Evolutionary conservation across 2,113 vertebrate genomes (phyloP), one percentile per base, ranked within the genome.

Genomic region (Phylloscopus trochiloides): DNA sequence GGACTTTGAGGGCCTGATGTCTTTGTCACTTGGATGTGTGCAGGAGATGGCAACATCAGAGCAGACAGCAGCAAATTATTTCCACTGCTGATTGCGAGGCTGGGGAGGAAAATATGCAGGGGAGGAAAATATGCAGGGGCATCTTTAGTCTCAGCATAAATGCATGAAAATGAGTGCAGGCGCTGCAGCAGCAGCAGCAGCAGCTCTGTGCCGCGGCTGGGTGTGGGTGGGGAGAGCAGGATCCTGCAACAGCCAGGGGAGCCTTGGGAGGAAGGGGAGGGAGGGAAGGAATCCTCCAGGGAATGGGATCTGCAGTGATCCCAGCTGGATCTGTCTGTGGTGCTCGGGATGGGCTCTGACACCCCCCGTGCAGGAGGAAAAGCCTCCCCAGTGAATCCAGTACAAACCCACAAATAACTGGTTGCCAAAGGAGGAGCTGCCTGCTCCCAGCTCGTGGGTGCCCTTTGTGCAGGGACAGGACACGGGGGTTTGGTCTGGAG

Each of bases 21-120:
- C 97, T 97, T 95, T 97, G 97, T 98, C 95, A 38, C 97, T 97
- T 96, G 16, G 90, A 96, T 96, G 73, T 18, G 86, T 89, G 88
- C 94, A 72, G 82, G 97, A 91, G 96, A 94, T 57, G 92, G 92
- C 76, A 96, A 85, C 97, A 96, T 97, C 97, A 95, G 95, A 97
- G 96, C 90, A 96, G 94, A 94, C 84, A 88, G 20, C 74, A 94
- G 87, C 85, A 91, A 92, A 93, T 97, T 97, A 97, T 97, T 97
- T 96, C 91, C 90, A 65, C 86, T 32, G 1, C 95, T 89, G 95
- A 87, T 92, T 86, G 80, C 96, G 57, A 40, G 40, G 80, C 88
- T 91, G 12, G 77, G 77, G 84, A 71, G 89, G 73, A 47, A 88
- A 93, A 97, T 77, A 94, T 21, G 26, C 67, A 73, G 12, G 77